phyloP scores from a whole-genome alignment of 2,113 vertebrate genomes.

The Eolophus roseicapilla region DNA sequence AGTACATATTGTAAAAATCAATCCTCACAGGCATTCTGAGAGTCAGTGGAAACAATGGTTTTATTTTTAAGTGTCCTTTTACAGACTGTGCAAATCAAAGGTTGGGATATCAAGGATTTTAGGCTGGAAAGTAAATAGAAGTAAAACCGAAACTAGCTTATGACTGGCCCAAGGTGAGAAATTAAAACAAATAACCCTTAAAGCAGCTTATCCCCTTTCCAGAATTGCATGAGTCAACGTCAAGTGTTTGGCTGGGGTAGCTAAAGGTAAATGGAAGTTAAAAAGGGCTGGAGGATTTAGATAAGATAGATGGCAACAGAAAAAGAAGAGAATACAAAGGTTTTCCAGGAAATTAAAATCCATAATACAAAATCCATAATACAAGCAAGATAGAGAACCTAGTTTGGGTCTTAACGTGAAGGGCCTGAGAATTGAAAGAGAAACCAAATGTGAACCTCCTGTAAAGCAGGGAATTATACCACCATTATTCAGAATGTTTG shows the following conservation, averaged over 20 bases:
- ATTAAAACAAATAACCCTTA: background rate
- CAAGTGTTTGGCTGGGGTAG: background rate
- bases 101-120: background rate
- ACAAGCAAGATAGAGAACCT: background rate
- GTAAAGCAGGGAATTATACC: background rate
- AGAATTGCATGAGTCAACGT: background rate
- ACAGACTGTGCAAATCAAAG: background rate
- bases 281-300: background rate
- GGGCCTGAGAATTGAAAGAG: background rate
- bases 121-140: background rate
- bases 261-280: background rate
- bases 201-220: background rate
- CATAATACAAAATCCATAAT: background rate
- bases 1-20: background rate
- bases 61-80: background rate
- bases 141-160: background rate
- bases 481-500: background rate
- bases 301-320: background rate
- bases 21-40: background rate
- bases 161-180: background rate
- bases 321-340: background rate
- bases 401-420: background rate
- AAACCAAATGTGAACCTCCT: background rate
- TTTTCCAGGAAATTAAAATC: background rate
- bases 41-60: background rate